Conservation (phyloP, 2,888 invertebrate genomes). For the Malachius bipustulatus region DNA sequence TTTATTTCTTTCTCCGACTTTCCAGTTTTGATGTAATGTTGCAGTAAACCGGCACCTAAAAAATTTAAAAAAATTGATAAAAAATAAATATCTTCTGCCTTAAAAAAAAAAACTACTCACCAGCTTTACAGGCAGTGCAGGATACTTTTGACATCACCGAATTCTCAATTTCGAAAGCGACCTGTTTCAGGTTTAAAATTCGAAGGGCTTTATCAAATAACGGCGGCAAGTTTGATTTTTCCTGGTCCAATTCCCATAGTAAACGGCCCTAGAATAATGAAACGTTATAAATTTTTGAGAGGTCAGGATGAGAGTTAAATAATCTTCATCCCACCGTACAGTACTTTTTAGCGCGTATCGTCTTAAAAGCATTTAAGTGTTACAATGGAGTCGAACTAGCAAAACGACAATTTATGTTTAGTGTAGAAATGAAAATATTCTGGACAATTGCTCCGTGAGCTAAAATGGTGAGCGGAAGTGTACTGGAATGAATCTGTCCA, state of each 20-base stretch:
- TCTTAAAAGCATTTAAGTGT: too few relatives aligned
- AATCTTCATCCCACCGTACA: too few relatives aligned
- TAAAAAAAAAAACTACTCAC: slow-evolving; percentile 28
- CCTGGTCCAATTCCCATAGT: slow-evolving; percentile 59
- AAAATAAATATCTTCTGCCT: too few relatives aligned
- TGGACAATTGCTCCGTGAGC: too few relatives aligned
- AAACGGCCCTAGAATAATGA: slow-evolving; percentile 29
- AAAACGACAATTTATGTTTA: too few relatives aligned
- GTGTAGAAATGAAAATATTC: too few relatives aligned
- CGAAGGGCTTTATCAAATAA: slow-evolving; percentile 73
- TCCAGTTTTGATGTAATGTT: slow-evolving; percentile 76
- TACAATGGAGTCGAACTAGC: too few relatives aligned
- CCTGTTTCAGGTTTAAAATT: slow-evolving; percentile 73
- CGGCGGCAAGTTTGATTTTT: slow-evolving; percentile 59
- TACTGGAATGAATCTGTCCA: too few relatives aligned
- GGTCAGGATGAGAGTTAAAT: too few relatives aligned
- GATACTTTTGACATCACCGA: slow-evolving; percentile 86
- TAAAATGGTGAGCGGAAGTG: too few relatives aligned
- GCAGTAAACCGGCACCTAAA: slow-evolving; percentile 65
- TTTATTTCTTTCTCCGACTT: slow-evolving; percentile 78
- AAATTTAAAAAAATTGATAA: slow-evolving; percentile 10
- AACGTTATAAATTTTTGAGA: slow-evolving; percentile 1
- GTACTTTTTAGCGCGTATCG: too few relatives aligned
- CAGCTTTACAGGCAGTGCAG: slow-evolving; percentile 80
- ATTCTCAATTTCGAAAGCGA: slow-evolving; percentile 76